Evolutionary conservation across 2,113 vertebrate species (phyloP), one percentile per base, ranked within the genome.

Genomic region (Xyrauchen texanus): DNA sequence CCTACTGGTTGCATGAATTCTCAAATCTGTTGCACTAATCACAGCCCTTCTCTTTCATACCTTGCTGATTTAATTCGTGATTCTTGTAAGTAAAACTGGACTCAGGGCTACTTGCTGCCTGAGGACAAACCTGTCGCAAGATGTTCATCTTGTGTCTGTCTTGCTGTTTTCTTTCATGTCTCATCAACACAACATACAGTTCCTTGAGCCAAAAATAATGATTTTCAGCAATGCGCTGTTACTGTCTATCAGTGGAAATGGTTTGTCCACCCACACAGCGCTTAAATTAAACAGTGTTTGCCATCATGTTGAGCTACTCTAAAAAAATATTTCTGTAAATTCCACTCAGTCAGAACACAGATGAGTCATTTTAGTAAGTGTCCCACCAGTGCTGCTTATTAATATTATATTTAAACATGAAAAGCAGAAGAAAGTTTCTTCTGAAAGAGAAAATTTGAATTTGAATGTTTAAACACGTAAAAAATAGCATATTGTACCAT

Each of bases 51-150:
- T 58, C 49, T 58, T 57, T 73, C 61, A 79, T 58, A 61, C 61
- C 49, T 73, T 51, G 51, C 49, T 52, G 60, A 51, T 13, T 79
- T 71, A 9, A 53, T 71, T 12, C 13, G 13, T 64, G 47, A 79
- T 62, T 79, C 68, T 49, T 51, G 68, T 57, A 47, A 13, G 68
- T 73, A n/a, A 21, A 10, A 5, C 11, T 42, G 69, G 72, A 75
- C 72, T 75, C 21, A 4, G 52, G 34, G n/a, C n/a, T n/a, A 57
- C 62, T n/a, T 5, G 11, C 45, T 60, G 52, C 78, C 52, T 67
- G 58, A 69, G 77, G 68, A 70, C 77, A 79, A 79, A 67, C 44
- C 44, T 21, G 61, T 72, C 9, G n/a, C 60, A 68, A 79, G 77
- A 79, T 79, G 77, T 60, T 64, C 68, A 53, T 65, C 61, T 10